These are phyloP conservation scores for Paramisgurnus dabryanus DNA, from an alignment of 2,113 vertebrate genomes.

Conservation along the genomic window DNA sequence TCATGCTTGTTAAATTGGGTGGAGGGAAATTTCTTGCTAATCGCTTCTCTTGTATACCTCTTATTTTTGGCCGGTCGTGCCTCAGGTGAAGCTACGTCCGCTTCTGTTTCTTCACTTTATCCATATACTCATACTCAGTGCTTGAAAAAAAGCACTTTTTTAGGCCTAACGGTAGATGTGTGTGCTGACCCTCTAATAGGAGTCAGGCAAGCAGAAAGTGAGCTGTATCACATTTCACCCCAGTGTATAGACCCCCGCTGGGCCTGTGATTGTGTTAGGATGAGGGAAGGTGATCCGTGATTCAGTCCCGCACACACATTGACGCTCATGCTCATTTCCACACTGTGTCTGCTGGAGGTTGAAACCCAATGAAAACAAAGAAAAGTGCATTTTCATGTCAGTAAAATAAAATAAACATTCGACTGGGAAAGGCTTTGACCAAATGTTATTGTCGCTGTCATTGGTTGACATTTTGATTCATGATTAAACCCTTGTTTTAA, in stretches of 20 bases:
- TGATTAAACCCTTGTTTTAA: too few species aligned
- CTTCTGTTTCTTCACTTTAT: not conserved
- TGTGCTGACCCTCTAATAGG: not conserved
- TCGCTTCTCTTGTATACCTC: slow-evolving; percentile 55
- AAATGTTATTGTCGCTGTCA: not conserved
- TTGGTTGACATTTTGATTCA: too few species aligned
- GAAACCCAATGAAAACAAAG: slow-evolving; percentile 13
- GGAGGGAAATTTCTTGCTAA: slow-evolving; percentile 57
- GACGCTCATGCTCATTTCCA: slow-evolving; percentile 10
- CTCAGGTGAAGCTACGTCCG: slow-evolving; percentile 46
- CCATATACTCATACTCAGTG: not conserved
- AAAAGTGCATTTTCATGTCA: slow-evolving; percentile 1
- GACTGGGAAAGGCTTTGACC: not conserved
- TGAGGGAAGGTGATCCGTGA: slow-evolving; percentile 52
- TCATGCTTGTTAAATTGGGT: slow-evolving; percentile 71
- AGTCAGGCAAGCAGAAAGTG: slow-evolving; percentile 8
- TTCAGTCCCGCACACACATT: slow-evolving; percentile 56
- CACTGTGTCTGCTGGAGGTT: not conserved
- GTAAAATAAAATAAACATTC: not conserved
- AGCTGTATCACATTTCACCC: slow-evolving; percentile 37
- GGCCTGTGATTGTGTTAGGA: slow-evolving; percentile 58
- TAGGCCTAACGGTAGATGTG: not conserved
- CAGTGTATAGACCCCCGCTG: slow-evolving; percentile 48
- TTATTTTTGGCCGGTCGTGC: slow-evolving; percentile 35
- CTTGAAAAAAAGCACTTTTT: not conserved